These are phyloP conservation scores for Cladopsammia gracilis DNA, from an alignment of 64 coral and sea anemone species.

Conservation along the genomic window DNA sequence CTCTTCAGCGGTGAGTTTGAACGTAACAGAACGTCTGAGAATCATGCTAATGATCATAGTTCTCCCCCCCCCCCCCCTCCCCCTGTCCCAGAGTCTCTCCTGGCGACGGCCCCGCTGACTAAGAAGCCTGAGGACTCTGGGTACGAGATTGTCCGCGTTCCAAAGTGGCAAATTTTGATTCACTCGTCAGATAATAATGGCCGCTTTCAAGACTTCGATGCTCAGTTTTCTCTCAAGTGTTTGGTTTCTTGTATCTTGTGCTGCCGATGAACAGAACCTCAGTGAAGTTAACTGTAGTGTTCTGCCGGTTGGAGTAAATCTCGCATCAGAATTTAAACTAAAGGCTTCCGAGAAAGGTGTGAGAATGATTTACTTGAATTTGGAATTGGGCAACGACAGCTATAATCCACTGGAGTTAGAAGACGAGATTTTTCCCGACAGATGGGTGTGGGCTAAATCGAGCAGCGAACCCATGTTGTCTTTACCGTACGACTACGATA, in stretches of 20 bases:
- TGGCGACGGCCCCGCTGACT: too few species aligned
- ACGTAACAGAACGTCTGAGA: too few species aligned
- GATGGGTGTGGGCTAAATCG: not conserved
- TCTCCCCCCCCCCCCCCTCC: too few species aligned
- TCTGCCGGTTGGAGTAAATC: not conserved
- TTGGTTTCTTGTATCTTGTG: not conserved
- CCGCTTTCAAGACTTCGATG: too few species aligned
- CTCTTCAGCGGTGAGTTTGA: too few species aligned
- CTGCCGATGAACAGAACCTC: not conserved
- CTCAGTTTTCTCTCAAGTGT: not conserved
- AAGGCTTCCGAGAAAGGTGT: not conserved
- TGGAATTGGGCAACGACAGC: not conserved
- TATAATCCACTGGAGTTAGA: not conserved
- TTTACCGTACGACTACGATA: not conserved
- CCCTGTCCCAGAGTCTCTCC: too few species aligned
- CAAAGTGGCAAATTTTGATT: too few species aligned
- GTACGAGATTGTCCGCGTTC: too few species aligned
- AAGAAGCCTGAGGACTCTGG: too few species aligned
- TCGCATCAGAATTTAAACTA: not conserved
- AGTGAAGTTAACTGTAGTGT: not conserved
- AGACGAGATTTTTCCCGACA: not conserved
- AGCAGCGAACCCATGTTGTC: not conserved
- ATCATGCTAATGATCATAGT: too few species aligned
- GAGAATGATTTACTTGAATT: not conserved
- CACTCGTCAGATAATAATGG: too few species aligned